These are phyloP conservation scores for Protosalanx chinensis DNA, from an alignment of 2,797 vertebrate genomes.

Conservation along the genomic window DNA sequence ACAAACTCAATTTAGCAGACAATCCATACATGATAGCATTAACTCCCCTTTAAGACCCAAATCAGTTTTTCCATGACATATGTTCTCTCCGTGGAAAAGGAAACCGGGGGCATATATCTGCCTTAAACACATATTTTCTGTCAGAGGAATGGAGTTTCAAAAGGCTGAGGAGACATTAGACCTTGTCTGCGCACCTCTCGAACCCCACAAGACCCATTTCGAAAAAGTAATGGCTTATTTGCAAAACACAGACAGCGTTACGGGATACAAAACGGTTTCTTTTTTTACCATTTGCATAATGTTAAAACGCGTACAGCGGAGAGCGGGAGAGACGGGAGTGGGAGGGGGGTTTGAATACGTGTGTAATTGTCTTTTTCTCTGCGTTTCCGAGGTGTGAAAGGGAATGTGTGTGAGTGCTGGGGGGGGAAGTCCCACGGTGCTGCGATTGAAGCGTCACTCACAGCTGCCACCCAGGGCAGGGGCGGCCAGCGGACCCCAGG, in stretches of 20 bases:
- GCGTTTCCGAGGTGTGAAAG: conserved; percentile 75
- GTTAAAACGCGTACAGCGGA: background rate
- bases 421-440: conserved; percentile 61
- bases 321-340: conserved; percentile 40
- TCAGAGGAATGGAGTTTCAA: conserved; percentile 33
- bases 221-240: conserved; percentile 33
- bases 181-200: too few species aligned
- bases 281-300: conserved; percentile 45
- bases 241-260: conserved; percentile 52
- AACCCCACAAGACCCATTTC: conserved; percentile 25
- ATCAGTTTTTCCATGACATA: conserved; percentile 67
- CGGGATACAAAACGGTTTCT: conserved; percentile 45
- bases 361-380: conserved; percentile 67
- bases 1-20: conserved; percentile 73
- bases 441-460: conserved; percentile 76
- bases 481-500: conserved; percentile 65
- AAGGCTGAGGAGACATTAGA: conserved; percentile 3
- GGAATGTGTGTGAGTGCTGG: conserved; percentile 67
- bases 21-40: conserved; percentile 71
- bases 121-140: conserved; percentile 53
- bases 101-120: conserved; percentile 50
- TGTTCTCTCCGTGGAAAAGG: conserved; percentile 66
- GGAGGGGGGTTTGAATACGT: conserved; percentile 66
- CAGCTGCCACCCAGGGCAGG: conserved; percentile 75
- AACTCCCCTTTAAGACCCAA: conserved; percentile 65